A percentile compares a stretch with the other conserved stretches of the same genome.
phyloP scores from a whole-genome alignment of 2,113 vertebrate species.

The Eulacestoma nigropectus region DNA sequence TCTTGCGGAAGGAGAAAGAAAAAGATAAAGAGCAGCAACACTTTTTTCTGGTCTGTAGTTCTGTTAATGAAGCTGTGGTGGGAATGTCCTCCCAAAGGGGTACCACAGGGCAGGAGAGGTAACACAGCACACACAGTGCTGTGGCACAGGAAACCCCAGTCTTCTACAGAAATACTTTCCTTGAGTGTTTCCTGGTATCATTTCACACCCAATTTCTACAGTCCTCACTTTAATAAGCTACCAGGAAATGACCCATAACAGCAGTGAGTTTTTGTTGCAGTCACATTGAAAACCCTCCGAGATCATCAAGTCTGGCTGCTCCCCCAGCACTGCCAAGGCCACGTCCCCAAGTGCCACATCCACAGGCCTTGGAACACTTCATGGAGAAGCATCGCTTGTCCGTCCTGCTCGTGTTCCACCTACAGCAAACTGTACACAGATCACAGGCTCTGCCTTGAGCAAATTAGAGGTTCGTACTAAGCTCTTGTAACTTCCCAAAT shows the following conservation, averaged over 20 bases:
- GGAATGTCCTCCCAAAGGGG: not conserved
- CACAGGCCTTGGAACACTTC: not conserved
- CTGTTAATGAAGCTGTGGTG: not conserved
- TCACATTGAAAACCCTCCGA: not conserved
- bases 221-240: not conserved
- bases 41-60: not conserved
- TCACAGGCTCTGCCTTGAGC: not conserved
- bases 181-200: not conserved
- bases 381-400: not conserved
- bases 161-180: not conserved
- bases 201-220: not conserved
- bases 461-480: not conserved
- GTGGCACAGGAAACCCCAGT: not conserved
- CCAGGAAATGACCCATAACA: not conserved
- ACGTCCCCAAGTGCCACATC: not conserved
- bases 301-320: not conserved
- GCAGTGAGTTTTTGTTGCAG: not conserved
- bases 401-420: not conserved
- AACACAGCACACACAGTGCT: not conserved
- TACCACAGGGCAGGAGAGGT: not conserved
- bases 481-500: not conserved
- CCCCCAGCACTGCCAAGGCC: not conserved
- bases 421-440: not conserved
- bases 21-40: not conserved
- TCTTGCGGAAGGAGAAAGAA: not conserved